Evolutionary conservation across 2,888 invertebrate genomes (phyloP).

Genomic region (Cryptocheilus praepositus): DNA sequence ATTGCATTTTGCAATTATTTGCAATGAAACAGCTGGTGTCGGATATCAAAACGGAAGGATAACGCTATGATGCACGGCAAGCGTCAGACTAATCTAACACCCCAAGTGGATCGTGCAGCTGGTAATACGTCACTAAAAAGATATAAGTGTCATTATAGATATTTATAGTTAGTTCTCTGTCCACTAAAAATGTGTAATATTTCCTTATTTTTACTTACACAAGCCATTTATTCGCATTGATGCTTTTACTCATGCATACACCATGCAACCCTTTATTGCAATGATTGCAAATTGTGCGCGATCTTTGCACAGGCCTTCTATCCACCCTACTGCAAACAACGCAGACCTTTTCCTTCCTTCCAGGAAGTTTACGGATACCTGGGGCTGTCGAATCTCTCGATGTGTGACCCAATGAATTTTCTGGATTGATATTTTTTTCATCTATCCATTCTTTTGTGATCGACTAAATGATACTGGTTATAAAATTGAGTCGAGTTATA

Average conservation of each 20-base stretch:
- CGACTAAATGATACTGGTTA: constrained; percentile 30
- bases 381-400: constrained; percentile 23
- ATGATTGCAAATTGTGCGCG: constrained; percentile 31
- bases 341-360: constrained; percentile 35
- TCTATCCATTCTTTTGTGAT: constrained; percentile 19
- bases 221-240: constrained; percentile 28
- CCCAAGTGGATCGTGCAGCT: constrained; percentile 28
- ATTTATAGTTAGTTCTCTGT: constrained; percentile 30
- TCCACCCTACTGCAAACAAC: constrained; percentile 27
- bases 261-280: constrained; percentile 18
- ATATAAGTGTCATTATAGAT: constrained; percentile 26
- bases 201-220: constrained; percentile 28
- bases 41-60: constrained; percentile 21
- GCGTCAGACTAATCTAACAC: constrained; percentile 23
- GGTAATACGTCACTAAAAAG: constrained; percentile 27
- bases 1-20: constrained; percentile 30
- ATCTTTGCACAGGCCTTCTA: constrained; percentile 31
- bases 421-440: constrained; percentile 22
- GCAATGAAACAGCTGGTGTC: constrained; percentile 24
- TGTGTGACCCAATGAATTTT: constrained; percentile 24
- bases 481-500: constrained; percentile 51
- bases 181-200: constrained; percentile 29
- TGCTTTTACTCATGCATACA: constrained; percentile 16
- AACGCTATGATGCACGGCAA: constrained; percentile 25
- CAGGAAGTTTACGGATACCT: constrained; percentile 42